Base-by-base conservation (phyloP, 1,140 invertebrate genomes). In the Orius insidiosus region DNA sequence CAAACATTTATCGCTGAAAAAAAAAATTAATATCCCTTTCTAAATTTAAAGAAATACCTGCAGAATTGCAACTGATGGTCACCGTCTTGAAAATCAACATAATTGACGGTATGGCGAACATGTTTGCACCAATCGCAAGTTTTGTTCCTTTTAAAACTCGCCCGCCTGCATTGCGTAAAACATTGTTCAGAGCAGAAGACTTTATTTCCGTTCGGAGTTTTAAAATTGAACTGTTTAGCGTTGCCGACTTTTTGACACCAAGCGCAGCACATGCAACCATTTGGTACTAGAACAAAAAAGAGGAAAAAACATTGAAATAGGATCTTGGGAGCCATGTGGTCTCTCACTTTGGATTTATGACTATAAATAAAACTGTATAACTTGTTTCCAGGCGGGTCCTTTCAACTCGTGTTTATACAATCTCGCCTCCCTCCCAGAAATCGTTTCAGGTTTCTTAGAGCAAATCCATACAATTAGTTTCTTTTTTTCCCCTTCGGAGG, bases 91-190 rank as follows among this genome's bases (percentile, higher is more conserved):
- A 88, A 86, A 61, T 90, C 86, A 11, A 89, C 84, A 56, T 88
- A 89, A 53, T 82, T 88, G n/a, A 90, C 81, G 0, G 86, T 87
- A 56, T 89, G 84, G 15, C 85, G 66, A 7, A 90, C 77, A 57
- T 90, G 85, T 50, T 82, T 74, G 60, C 87, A 93, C 85, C 86
- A 92, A 61, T 92, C 85, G 59, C 86, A 92, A n/a, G 83, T 83
- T 62, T 87, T 87, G 47, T 84, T 85, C 54, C 81, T 78, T 61
- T 90, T 90, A 62, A 89, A 89, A 49, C 80, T 85, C 0, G 86
- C 85, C 36, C 85, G 65, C 40, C 85, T 66, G 10, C 83, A 87
- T 57, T 87, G 85, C 6, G 80, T 80, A 63, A 90, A 90, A 63
- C 87, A 93, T 15, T 85, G 64, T 59, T 92, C 85, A 2, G 83